Percentiles rank a stretch among this genome's conserved stretches.
Conservation (phyloP, 2,113 vertebrate species). For the Thalassoma bifasciatum region DNA sequence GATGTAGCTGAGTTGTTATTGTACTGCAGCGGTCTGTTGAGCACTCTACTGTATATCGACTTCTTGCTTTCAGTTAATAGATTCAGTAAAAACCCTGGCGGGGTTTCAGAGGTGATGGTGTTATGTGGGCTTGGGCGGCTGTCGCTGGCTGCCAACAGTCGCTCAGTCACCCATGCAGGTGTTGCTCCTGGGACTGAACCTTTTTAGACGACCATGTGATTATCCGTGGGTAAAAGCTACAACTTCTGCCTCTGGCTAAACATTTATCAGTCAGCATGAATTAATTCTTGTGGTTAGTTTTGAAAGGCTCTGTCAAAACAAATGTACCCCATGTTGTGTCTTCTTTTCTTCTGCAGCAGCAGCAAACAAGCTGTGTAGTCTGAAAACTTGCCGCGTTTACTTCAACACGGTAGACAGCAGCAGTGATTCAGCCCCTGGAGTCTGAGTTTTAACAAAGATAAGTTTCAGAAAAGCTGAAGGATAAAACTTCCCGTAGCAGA, state of each 20-base stretch:
- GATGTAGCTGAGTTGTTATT: conserved; percentile 47
- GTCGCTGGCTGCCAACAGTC: conserved; percentile 21
- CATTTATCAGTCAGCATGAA: conserved; percentile 2
- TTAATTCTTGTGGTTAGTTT: not conserved
- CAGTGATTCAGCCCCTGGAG: not conserved
- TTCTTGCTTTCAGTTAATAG: conserved; percentile 55
- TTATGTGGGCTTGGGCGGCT: conserved; percentile 35
- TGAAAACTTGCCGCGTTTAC: not conserved
- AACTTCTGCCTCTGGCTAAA: not conserved
- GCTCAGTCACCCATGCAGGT: conserved; percentile 53
- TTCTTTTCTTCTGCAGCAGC: not conserved
- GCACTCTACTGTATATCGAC: conserved; percentile 59
- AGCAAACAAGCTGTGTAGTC: not conserved
- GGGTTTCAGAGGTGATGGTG: conserved; percentile 43
- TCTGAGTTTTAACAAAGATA: not conserved
- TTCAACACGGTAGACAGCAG: not conserved
- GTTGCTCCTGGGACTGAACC: conserved; percentile 27
- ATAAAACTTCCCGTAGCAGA: conserved; percentile 8
- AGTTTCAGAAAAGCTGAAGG: not conserved
- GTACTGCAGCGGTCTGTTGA: conserved; percentile 35
- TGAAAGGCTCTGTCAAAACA: not conserved
- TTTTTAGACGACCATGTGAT: not conserved
- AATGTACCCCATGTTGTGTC: not conserved
- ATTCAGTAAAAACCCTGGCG: conserved; percentile 45
- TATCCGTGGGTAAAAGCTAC: not conserved